phyloP scores from a whole-genome alignment of 2,113 vertebrate species.

The Castor canadensis region DNA sequence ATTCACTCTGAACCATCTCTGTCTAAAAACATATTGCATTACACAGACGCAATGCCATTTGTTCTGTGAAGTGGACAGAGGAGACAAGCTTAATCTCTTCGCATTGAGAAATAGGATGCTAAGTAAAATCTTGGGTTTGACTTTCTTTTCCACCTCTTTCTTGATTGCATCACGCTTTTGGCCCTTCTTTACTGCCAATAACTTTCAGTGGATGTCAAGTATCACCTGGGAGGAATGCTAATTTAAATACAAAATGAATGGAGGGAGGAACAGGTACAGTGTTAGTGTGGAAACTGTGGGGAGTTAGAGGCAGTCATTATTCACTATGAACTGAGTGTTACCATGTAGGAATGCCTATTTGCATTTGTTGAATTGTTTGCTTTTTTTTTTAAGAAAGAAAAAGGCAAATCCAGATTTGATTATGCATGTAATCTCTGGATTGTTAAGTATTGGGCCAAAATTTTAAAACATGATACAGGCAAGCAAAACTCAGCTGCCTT shows the following conservation, averaged over 20 bases:
- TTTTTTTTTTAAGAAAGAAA: not conserved
- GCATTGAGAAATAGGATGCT: not conserved
- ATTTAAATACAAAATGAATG: not conserved
- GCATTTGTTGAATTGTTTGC: not conserved
- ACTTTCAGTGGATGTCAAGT: not conserved
- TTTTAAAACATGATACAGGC: not conserved
- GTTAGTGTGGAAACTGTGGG: too few species aligned
- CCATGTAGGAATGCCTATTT: not conserved
- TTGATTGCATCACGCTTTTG: not conserved
- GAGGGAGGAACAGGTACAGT: too few species aligned
- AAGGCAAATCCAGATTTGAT: not conserved
- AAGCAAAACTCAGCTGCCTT: not conserved
- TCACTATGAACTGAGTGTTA: not conserved
- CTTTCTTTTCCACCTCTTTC: not conserved
- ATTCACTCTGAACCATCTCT: not conserved
- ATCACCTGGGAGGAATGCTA: not conserved
- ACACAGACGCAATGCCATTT: not conserved
- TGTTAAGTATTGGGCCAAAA: not conserved
- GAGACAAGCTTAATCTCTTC: not conserved
- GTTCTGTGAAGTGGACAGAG: not conserved
- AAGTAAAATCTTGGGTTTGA: not conserved
- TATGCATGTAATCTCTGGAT: not conserved
- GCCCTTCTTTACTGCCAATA: not conserved
- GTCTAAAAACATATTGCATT: not conserved
- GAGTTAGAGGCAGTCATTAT: not conserved